These are phyloP conservation scores for Drosophila colorata DNA, from an alignment of 2,888 invertebrate species.

Conservation along the genomic window DNA sequence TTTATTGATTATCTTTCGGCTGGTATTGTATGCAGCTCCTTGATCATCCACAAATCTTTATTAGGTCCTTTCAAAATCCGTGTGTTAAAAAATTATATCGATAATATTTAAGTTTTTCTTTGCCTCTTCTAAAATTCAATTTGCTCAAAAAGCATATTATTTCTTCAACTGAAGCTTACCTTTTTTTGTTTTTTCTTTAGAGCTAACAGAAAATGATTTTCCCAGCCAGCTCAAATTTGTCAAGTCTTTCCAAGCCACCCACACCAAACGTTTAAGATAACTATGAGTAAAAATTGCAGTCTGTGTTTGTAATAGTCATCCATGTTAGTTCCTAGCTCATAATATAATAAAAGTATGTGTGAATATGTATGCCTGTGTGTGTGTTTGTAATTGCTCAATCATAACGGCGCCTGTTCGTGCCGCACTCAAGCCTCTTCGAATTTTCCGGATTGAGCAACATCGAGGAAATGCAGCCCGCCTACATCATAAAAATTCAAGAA, in stretches of 20 bases:
- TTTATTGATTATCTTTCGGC: too few relatives aligned
- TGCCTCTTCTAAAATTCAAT: too few relatives aligned
- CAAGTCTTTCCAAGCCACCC: background rate
- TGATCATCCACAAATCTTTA: too few relatives aligned
- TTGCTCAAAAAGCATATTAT: too few relatives aligned
- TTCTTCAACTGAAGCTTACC: too few relatives aligned
- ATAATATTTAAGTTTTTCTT: too few relatives aligned
- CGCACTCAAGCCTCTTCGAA: slow-evolving; percentile 20
- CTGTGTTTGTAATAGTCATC: slow-evolving; percentile 8
- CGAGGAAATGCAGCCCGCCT: slow-evolving; percentile 61
- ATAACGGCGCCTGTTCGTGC: slow-evolving; percentile 54
- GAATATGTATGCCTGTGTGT: slow-evolving; percentile 20
- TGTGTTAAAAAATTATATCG: too few relatives aligned
- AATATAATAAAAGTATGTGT: slow-evolving; percentile 1
- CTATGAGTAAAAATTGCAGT: slow-evolving; percentile 2
- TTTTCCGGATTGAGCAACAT: slow-evolving; percentile 65
- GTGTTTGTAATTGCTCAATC: slow-evolving; percentile 44
- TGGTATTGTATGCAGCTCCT: too few relatives aligned
- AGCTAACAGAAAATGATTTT: background rate
- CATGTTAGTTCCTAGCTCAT: slow-evolving; percentile 4
- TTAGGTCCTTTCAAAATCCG: too few relatives aligned
- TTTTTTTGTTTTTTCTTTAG: background rate
- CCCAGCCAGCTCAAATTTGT: background rate
- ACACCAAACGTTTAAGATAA: background rate
- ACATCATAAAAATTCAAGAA: slow-evolving; percentile 50